Conservation (phyloP, 2,113 vertebrate species). For the Ovis canadensis region DNA sequence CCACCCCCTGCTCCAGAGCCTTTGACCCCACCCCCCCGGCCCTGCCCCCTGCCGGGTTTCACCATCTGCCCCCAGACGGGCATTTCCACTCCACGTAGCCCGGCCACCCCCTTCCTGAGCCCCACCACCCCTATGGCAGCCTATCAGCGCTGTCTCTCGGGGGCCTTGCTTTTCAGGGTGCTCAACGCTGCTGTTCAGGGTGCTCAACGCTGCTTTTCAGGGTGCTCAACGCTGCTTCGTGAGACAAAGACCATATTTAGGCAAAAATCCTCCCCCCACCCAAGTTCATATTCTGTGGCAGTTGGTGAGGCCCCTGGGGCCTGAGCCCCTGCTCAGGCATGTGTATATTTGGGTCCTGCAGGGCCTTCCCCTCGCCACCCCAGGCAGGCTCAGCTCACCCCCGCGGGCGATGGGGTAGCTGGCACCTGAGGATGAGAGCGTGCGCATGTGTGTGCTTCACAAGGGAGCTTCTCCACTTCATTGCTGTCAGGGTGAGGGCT, state of each 20-base stretch:
- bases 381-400: accelerated
- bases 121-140: background rate
- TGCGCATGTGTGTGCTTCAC: background rate
- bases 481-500: too few species aligned
- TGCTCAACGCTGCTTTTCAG: background rate
- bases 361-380: background rate
- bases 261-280: background rate
- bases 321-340: too few species aligned
- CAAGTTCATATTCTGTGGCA: too few species aligned
- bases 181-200: too few species aligned
- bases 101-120: background rate
- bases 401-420: accelerated
- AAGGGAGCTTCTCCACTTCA: accelerated
- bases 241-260: background rate
- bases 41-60: accelerated
- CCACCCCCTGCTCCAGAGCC: background rate
- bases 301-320: background rate
- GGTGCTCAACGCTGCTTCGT: background rate
- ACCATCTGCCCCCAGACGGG: background rate
- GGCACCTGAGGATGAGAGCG: accelerated
- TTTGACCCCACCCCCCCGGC: background rate
- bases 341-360: accelerated
- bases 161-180: background rate
- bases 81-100: background rate
- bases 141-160: background rate